Percentiles rank a stretch among this genome's conserved stretches.
Conservation (phyloP, 2,113 vertebrate genomes). For the Halcyon senegalensis region DNA sequence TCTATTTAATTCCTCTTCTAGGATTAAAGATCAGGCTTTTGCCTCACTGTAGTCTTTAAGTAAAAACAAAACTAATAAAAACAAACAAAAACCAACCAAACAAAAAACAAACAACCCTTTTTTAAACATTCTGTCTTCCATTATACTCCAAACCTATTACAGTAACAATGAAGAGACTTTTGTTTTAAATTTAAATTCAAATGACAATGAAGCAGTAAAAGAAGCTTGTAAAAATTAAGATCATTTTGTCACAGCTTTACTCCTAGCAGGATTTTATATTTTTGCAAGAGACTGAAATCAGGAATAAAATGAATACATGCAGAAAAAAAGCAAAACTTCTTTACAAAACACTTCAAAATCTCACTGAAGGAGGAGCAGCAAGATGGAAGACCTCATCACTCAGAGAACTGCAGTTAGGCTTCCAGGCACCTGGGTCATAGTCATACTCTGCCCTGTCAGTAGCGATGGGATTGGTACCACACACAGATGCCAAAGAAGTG, state of each 20-base stretch:
- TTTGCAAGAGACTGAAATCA: background rate
- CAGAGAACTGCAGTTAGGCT: background rate
- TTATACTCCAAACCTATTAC: no score
- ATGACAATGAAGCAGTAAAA: background rate
- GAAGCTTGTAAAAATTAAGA: background rate
- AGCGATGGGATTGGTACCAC: background rate
- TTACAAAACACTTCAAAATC: background rate
- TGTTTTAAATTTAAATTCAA: background rate
- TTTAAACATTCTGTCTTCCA: no score
- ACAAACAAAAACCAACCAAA: no score
- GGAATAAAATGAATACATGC: background rate
- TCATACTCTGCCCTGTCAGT: background rate
- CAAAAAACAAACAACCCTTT: no score
- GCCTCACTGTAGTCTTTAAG: background rate
- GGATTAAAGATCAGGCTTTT: background rate
- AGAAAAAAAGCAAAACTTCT: background rate
- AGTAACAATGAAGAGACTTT: background rate
- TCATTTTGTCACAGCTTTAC: background rate
- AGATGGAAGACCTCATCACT: background rate
- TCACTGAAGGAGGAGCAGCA: background rate
- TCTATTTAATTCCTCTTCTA: background rate
- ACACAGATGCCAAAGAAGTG: background rate
- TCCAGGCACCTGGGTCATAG: accelerated
- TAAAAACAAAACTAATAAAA: no score
- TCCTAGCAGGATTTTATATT: background rate